A percentile compares a stretch with the other conserved stretches of the same genome.
Conservation (phyloP, 2,888 invertebrate genomes). For the Piscicola geometra region DNA sequence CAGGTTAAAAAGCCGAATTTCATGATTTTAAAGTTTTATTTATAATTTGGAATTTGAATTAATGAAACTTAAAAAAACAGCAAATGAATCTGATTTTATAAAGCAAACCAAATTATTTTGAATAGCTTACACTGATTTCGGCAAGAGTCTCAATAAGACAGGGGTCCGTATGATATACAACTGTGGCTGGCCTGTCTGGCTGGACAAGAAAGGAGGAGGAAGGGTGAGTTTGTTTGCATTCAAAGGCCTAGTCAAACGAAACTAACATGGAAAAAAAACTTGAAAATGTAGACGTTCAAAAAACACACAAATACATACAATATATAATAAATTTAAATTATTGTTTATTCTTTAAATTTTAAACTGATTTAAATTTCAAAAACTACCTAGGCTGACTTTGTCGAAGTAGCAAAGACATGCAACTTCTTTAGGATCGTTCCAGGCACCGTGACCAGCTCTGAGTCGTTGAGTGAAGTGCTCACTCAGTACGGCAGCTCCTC, state of each 20-base stretch:
- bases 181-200: slow-evolving; percentile 44
- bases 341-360: neutral
- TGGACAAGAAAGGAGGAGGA: slow-evolving; percentile 40
- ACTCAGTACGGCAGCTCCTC: slow-evolving; percentile 91
- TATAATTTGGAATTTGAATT: too few relatives aligned
- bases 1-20: too few relatives aligned
- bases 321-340: too few relatives aligned
- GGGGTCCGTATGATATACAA: slow-evolving; percentile 44
- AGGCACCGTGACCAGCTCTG: slow-evolving; percentile 90
- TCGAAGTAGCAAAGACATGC: slow-evolving; percentile 75
- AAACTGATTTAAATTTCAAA: neutral
- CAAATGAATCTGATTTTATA: too few relatives aligned
- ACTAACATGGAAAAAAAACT: too few relatives aligned
- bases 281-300: too few relatives aligned
- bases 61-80: too few relatives aligned
- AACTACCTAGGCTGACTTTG: slow-evolving; percentile 37
- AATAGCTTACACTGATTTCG: slow-evolving; percentile 44
- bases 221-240: slow-evolving; percentile 7
- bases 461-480: slow-evolving; percentile 81
- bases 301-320: too few relatives aligned
- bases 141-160: slow-evolving; percentile 41
- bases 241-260: neutral
- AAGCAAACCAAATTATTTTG: too few relatives aligned
- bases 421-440: slow-evolving; percentile 86
- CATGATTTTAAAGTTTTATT: too few relatives aligned